Base-by-base conservation (phyloP, 2,113 vertebrate genomes). In the Periophthalmus modestus region DNA sequence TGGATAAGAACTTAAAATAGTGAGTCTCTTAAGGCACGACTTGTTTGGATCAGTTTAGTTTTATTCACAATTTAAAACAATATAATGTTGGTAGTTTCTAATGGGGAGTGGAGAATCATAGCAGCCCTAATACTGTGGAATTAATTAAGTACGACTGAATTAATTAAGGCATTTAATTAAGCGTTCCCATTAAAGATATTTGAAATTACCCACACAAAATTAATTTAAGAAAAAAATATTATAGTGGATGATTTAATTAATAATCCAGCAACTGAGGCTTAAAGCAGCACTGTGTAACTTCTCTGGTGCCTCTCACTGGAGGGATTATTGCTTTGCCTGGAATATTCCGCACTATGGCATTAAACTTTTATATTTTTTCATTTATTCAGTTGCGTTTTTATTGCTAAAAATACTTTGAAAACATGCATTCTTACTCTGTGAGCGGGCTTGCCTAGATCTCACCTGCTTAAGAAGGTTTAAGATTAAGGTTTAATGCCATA, bases 1-100 rank as follows among this genome's bases (percentile, higher is more conserved):
- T 78, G 85, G 88, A 85, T 91, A 85, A 88, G 71, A 81, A 83
- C 70, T 72, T 74, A 59, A 77, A 72, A 74, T 24, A 82, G 84
- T 82, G 72, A 72, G 72, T 81, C 69, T 75, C 39, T 43, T 71
- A 71, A 70, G 16, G 0, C 59, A 67, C 19, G 62, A n/a, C 33
- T 65, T 65, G 7, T 54, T 7, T 7, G 65, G n/a, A 77, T 75
- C 39, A 10, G 7, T 77, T 0, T 0, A 4, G 34, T 66, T 47
- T 48, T 65, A n/a, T 59, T 59, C 28, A 39, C 33, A 43, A 12
- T 36, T 36, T 39, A 43, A n/a, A n/a, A n/a, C 18, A n/a, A 36
- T 11, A 12, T 13, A 19, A 19, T 21, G 62, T 10, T 65, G 33
- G 33, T n/a, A 39, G 10, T 39, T 65, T 39, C 24, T 18, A 34